These are phyloP conservation scores for Amphiprion ocellaris DNA, from an alignment of 2,113 vertebrate genomes.

Conservation along the genomic window DNA sequence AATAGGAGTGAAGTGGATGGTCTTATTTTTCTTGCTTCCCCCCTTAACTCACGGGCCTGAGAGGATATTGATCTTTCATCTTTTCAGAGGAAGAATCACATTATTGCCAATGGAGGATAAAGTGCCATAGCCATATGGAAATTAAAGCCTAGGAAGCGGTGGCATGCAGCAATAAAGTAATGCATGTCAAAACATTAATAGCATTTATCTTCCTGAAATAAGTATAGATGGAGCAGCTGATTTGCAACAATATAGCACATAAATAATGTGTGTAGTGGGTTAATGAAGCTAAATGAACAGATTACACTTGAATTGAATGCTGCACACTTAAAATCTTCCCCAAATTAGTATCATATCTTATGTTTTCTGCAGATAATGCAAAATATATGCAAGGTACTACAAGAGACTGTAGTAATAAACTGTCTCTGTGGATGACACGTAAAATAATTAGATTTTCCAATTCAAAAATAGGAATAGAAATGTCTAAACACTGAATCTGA, in stretches of 20 bases:
- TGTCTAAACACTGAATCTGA: constrained; percentile 29
- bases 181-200: constrained; percentile 56
- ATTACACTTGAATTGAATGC: constrained; percentile 33
- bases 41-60: constrained; percentile 71
- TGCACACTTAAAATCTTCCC: constrained; percentile 23
- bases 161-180: constrained; percentile 57
- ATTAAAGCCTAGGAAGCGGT: constrained; percentile 56
- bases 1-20: constrained; percentile 77
- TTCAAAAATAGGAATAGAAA: not conserved
- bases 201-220: constrained; percentile 60
- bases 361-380: constrained; percentile 8
- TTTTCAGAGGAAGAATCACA: constrained; percentile 78
- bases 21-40: constrained; percentile 75
- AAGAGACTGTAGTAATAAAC: constrained; percentile 25
- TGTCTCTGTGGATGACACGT: constrained; percentile 8
- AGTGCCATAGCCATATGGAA: constrained; percentile 71
- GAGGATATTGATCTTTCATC: constrained; percentile 84
- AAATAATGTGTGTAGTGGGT: constrained; percentile 31
- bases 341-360: constrained; percentile 2
- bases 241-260: constrained; percentile 44
- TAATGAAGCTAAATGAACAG: constrained; percentile 37
- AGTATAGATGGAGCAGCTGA: constrained; percentile 57
- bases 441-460: not conserved
- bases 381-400: constrained; percentile 8
- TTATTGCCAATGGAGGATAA: constrained; percentile 78